Evolutionary conservation across 1,140 invertebrate genomes (phyloP), one percentile per base, ranked within the genome.

Genomic region (Pemphigus obesinymphae): DNA sequence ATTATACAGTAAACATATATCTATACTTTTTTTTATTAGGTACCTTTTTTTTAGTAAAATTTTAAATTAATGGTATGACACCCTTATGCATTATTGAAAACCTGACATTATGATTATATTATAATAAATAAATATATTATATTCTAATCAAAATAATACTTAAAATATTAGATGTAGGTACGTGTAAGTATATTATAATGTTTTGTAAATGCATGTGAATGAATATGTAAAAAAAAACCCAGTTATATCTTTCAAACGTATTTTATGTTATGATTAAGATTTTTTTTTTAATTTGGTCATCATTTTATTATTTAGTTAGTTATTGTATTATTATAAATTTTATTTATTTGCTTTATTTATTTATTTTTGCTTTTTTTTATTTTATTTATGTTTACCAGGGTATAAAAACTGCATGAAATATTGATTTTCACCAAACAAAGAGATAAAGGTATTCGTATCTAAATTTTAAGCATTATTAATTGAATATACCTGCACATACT

Each of bases 301-400:
- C 37, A 26, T 70, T 70, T 10, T 26, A 6, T 70, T 4, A 15
- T 10, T 70, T 17, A 31, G 37, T 37, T 73, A 73, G 40, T 23
- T 20, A n/a, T 75, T 37, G 37, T 17, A 37, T 53, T 15, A 76
- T 76, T 26, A 61, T 78, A 61, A 78, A 34, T 58, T 26, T 63
- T 80, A 61, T 73, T 20, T 45, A 50, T 40, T 61, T 26, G 34
- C n/a, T 61, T 80, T 45, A 63, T 58, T 58, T 78, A 78, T 78
- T 80, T 78, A 17, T 58, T 80, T 80, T 80, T 43, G 50, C 75
- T 26, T 80, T 80, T 80, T 40, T 63, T 40, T 37, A 26, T 43
- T 80, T n/a, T 55, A 55, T 78, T 78, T 78, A 55, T 80, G 76
- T 63, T 80, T 45, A 80, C 76, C 37, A 63, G 76, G 76, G 34